A percentile compares a stretch with the other conserved stretches of the same genome.
Evolutionary conservation across 1,140 invertebrate species (phyloP).

Genomic region (Aethina tumida): DNA sequence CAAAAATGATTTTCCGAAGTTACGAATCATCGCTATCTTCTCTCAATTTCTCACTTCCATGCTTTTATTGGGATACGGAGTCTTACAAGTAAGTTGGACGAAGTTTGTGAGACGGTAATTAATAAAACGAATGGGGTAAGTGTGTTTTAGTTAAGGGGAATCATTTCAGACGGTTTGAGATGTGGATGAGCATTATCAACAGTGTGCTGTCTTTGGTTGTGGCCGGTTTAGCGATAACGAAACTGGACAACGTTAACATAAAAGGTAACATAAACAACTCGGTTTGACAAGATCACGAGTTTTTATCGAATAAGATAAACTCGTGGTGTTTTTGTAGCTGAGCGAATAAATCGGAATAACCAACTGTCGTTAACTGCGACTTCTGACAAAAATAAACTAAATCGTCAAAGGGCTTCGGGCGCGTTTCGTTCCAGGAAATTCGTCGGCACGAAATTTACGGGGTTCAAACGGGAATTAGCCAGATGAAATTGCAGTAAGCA

Average conservation of each 20-base stretch:
- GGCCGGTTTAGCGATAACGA: constrained; percentile 9
- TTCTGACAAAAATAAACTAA: neutral
- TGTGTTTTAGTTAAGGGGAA: constrained; percentile 20
- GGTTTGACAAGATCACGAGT: neutral
- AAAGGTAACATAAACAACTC: constrained; percentile 1
- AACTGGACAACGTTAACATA: constrained; percentile 4
- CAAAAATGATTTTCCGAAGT: constrained; percentile 1
- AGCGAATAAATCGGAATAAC: too few species aligned
- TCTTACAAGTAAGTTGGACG: constrained; percentile 22
- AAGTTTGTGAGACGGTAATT: neutral
- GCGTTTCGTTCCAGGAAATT: neutral
- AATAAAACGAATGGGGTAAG: constrained; percentile 9
- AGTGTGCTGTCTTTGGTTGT: constrained; percentile 23
- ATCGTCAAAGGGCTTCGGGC: neutral
- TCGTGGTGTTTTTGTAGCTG: too few species aligned
- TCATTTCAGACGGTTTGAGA: constrained; percentile 29
- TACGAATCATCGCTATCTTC: neutral
- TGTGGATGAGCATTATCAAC: constrained; percentile 30
- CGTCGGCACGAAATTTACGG: neutral
- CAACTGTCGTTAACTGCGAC: too few species aligned
- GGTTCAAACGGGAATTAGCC: neutral
- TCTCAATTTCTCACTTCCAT: constrained; percentile 14
- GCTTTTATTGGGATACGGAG: constrained; percentile 22
- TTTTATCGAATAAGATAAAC: too few species aligned
- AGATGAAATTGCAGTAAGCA: neutral